phyloP scores from a whole-genome alignment of 1,140 invertebrate species.

The Artemia franciscana region DNA sequence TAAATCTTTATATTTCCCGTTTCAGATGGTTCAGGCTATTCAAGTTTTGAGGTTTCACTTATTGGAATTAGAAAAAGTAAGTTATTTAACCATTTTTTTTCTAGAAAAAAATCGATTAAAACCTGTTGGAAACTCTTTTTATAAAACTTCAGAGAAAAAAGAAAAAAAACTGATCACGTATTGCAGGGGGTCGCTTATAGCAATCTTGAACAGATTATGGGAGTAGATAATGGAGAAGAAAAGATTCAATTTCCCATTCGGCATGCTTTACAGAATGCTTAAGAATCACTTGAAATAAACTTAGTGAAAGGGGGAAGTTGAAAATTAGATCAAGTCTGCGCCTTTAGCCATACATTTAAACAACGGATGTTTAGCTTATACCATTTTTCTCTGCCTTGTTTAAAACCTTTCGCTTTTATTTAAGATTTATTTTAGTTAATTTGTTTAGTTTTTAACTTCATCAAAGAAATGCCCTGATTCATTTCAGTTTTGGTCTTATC shows the following conservation, averaged over 20 bases:
- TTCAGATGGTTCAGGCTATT: slow-evolving; percentile 99
- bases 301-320: no score
- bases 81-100: slow-evolving; percentile 17
- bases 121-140: background rate
- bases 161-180: background rate
- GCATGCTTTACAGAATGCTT: background rate
- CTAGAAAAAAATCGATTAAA: background rate
- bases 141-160: no score
- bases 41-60: slow-evolving; percentile 99
- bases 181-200: background rate
- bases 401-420: no score
- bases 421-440: no score
- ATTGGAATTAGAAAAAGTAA: slow-evolving; percentile 99
- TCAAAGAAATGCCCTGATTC: no score
- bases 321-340: no score
- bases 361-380: no score
- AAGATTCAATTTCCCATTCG: background rate
- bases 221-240: background rate
- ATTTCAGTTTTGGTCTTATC: no score
- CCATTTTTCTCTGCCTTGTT: no score
- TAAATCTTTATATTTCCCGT: slow-evolving; percentile 27
- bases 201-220: background rate
- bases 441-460: no score
- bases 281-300: no score
- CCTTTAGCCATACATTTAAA: no score